Base-by-base conservation (phyloP, 2,113 vertebrate genomes). In the Calypte anna region DNA sequence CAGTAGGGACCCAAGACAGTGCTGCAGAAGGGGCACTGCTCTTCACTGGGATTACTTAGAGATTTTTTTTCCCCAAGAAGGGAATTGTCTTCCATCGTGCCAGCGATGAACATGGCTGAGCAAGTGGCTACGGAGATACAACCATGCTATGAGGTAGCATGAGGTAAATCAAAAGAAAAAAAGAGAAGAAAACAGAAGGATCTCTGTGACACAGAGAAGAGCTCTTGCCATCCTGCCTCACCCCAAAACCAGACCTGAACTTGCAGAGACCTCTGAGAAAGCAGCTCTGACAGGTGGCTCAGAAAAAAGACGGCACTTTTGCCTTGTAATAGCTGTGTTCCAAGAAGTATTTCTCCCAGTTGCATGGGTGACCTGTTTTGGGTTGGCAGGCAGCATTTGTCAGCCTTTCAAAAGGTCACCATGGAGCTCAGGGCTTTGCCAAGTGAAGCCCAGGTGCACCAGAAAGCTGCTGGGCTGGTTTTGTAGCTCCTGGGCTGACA, bases 111-210 rank as follows among this genome's bases (percentile, higher is more conserved):
- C 62, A 11, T 2, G 69, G 74, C 88, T n/a, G 69, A 67, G 72
- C 92, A 55, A 36, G 85, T 43, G 78, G 72, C 91, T 70, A 77
- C 3, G 1, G 80, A 83, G 64, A 86, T 22, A 88, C 69, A 76
- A 30, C 81, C 91, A 85, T 91, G 96, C 93, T 87, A 30, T 84
- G 92, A 95, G 92, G 88, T 88, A 93, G 88, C 89, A 88, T 66
- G 94, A 88, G 28, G 61, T 20, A 85, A 81, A 59, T 8, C 3
- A 24, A 54, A 68, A 38, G 8, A 16, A 67, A 64, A 36, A 25
- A 20, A 10, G 8, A 53, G 30, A 59, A 8, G 4, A 12, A 55
- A 36, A 46, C 40, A 14, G 15, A 27, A 24, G 74, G 14, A 27
- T 51, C 64, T 88, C 82, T 88, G 82, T 53, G 43, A 20, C 28